A percentile compares a stretch with the other conserved stretches of the same genome.
Conservation (phyloP, 92 coral and sea anemone genomes). For the Scolanthus callimorphus region DNA sequence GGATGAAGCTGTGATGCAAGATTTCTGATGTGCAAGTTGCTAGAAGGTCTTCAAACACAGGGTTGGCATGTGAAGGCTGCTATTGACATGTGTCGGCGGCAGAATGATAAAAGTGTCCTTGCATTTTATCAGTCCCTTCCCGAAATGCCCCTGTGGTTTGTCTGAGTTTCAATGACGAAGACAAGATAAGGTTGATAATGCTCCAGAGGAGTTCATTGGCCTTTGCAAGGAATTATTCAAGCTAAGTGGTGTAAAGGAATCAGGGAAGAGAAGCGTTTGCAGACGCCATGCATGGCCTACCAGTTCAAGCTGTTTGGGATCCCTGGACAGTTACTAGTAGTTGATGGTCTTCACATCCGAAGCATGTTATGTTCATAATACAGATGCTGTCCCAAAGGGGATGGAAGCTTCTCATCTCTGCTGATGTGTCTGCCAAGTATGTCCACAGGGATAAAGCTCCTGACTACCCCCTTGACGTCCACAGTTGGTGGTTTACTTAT, state of each 20-base stretch:
- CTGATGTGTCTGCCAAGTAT: conserved; percentile 74
- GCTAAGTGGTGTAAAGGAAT: conserved; percentile 51
- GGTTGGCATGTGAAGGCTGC: conserved; percentile 63
- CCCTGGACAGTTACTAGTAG: conserved; percentile 33
- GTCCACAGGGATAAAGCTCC: conserved; percentile 40
- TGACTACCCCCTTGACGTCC: conserved; percentile 54
- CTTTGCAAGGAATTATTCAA: conserved; percentile 31
- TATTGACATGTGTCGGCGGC: conserved; percentile 29
- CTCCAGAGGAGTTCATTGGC: conserved; percentile 32
- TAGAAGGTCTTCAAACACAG: conserved; percentile 59
- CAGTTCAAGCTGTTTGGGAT: conserved; percentile 41
- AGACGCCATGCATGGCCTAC: conserved; percentile 20
- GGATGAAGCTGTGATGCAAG: conserved; percentile 63
- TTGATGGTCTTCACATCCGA: conserved; percentile 34
- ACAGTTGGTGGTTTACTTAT: conserved; percentile 58
- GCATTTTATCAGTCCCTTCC: conserved; percentile 53
- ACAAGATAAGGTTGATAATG: conserved; percentile 53
- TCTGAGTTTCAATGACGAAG: conserved; percentile 39
- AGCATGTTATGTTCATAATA: conserved; percentile 32
- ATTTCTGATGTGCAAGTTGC: conserved; percentile 50
- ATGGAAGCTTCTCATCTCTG: conserved; percentile 41
- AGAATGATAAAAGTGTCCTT: conserved; percentile 50
- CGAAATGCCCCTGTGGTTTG: conserved; percentile 52
- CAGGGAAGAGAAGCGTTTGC: conserved; percentile 20
- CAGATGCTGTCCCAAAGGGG: conserved; percentile 30